Conservation (phyloP, 2,888 invertebrate genomes). For the Nemapogon koenigi region DNA sequence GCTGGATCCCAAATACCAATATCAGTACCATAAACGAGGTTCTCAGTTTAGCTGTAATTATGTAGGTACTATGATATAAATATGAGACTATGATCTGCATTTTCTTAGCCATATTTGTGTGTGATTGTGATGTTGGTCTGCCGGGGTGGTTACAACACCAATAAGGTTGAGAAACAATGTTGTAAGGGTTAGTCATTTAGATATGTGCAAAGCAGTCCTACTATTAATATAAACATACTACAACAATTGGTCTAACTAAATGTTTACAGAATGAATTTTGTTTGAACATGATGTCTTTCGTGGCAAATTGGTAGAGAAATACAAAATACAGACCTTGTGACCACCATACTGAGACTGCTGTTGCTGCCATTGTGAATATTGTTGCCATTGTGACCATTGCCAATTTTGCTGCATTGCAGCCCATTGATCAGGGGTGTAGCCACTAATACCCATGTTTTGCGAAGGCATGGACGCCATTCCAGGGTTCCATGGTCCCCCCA, state of each 20-base stretch:
- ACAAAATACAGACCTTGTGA: constrained; percentile 67
- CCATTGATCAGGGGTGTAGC: constrained; percentile 72
- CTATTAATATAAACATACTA: neutral
- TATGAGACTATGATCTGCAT: too few species aligned
- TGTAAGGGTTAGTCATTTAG: too few species aligned
- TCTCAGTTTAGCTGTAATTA: too few species aligned
- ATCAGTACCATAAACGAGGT: too few species aligned
- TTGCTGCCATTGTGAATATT: constrained; percentile 76
- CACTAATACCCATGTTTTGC: constrained; percentile 20
- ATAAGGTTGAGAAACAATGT: too few species aligned
- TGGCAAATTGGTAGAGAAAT: constrained; percentile 8
- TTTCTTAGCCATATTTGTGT: too few species aligned
- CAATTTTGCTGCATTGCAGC: constrained; percentile 73
- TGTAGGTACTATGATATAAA: too few species aligned
- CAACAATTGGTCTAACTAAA: too few species aligned
- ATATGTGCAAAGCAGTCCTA: neutral
- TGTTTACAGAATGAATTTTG: neutral
- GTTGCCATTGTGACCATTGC: constrained; percentile 81
- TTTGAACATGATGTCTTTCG: too few species aligned
- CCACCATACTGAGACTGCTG: constrained; percentile 80
- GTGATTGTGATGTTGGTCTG: too few species aligned
- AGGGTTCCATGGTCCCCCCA: neutral
- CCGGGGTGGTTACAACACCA: too few species aligned
- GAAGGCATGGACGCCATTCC: constrained; percentile 1
- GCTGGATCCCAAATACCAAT: too few species aligned